Conservation (phyloP, 2,113 vertebrate genomes). For the Athene cunicularia region DNA sequence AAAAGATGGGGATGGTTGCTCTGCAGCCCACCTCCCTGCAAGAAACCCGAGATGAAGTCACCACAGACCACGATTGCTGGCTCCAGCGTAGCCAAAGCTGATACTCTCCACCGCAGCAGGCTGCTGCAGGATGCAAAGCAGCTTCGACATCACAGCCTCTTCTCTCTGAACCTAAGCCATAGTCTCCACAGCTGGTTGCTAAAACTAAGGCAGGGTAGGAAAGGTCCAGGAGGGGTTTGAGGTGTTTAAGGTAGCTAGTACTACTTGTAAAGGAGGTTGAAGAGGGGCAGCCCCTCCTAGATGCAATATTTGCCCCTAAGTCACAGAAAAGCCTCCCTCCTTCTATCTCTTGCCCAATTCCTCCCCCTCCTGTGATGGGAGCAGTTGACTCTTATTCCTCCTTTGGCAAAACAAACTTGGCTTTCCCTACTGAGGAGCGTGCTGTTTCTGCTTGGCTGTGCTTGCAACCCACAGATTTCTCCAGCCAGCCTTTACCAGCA, state of each 20-base stretch:
- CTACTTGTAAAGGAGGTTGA: background rate
- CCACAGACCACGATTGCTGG: background rate
- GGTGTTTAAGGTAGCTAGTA: background rate
- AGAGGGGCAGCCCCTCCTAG: background rate
- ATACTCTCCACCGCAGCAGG: accelerated
- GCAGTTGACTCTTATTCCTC: background rate
- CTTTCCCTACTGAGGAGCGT: background rate
- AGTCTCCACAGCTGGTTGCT: background rate
- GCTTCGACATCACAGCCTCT: background rate
- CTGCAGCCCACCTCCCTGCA: background rate
- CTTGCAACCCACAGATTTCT: background rate
- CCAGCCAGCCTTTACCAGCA: background rate
- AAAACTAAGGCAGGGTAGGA: background rate
- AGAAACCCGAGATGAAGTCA: background rate
- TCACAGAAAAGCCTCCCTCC: background rate
- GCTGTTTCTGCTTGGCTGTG: background rate
- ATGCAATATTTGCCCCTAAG: background rate
- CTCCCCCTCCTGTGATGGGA: background rate
- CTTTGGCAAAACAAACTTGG: background rate
- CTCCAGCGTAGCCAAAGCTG: accelerated
- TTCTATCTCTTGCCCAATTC: background rate
- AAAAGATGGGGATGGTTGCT: background rate
- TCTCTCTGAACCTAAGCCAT: background rate
- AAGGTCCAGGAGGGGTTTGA: accelerated
- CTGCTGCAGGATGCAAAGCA: background rate